Evolutionary conservation across 2,888 invertebrate species (phyloP).

Genomic region (Plebejus melissa): DNA sequence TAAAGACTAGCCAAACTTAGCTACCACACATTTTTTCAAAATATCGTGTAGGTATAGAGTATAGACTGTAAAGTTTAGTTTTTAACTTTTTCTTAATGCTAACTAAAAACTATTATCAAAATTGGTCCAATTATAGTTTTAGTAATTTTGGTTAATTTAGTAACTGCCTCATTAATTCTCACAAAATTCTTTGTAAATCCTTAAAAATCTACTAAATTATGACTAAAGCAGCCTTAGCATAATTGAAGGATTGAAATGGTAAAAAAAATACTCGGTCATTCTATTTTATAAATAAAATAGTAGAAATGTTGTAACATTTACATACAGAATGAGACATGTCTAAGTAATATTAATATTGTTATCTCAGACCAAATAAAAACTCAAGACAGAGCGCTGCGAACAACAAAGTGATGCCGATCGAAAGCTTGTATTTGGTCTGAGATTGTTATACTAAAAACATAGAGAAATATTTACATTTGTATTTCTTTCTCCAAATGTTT

Average conservation of each 20-base stretch:
- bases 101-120: neutral
- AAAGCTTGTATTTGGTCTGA: no score
- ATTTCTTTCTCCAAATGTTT: neutral
- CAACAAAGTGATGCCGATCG: no score
- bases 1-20: neutral
- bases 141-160: neutral
- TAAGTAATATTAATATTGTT: neutral
- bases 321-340: no score
- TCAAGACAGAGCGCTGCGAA: no score
- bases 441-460: neutral
- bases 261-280: neutral
- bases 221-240: neutral
- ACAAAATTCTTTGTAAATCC: neutral
- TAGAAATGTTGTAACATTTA: no score
- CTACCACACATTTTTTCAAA: neutral
- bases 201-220: neutral
- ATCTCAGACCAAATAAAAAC: no score
- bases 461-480: no score
- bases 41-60: neutral
- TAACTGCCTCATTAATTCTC: neutral
- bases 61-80: neutral
- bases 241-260: neutral
- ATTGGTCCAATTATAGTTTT: neutral
- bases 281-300: neutral
- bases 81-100: neutral